Evolutionary conservation across 1,140 invertebrate species (phyloP), one percentile per base, ranked within the genome.

Genomic region (Liolophura sinensis): DNA sequence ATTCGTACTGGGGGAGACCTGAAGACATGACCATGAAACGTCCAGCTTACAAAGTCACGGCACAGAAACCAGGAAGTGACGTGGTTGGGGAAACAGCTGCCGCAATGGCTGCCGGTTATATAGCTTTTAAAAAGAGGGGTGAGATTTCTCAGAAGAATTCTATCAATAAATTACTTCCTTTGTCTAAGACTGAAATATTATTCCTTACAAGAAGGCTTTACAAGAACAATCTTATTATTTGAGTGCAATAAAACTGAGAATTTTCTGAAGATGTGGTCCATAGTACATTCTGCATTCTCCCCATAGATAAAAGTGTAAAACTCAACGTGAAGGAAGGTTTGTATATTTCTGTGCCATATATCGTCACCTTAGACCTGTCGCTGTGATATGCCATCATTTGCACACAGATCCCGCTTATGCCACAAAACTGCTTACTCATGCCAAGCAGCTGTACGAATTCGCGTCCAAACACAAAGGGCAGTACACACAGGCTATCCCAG

Each of bases 21-120:
- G 73, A 76, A 65, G 66, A 74, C 20, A 74, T 73, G 73, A 61
- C 64, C 1, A 70, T 73, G 64, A 46, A 27, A 89, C 81, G 89
- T 52, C 87, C 88, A 1, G 84, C 88, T 0, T 89, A 83, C 69
- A 89, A 89, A 77, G 88, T 90, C 48, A 87, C 88, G 60, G 69
- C 82, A 7, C 77, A 86, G 22, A 80, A 86, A 70, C 64, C 74
- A 85, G 88, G 89, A 50, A 88, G 88, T 20, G 90, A 91, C 75
- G 72, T 91, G 12, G 89, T 88, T 1, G 88, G 86, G 1, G 89
- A 90, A 77, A 88, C 88, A 1, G 86, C 89, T 3, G 88, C 89
- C 0, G 88, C 89, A 7, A 78, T 90, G 16, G 87, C 89, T 3
- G 82, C 82, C 12, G 88, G 88, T 1, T 79, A 87, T 48, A 85